Percentiles rank a stretch among this genome's conserved stretches.
Evolutionary conservation across 2,797 vertebrate genomes (phyloP).

Genomic region (Karalla daura): DNA sequence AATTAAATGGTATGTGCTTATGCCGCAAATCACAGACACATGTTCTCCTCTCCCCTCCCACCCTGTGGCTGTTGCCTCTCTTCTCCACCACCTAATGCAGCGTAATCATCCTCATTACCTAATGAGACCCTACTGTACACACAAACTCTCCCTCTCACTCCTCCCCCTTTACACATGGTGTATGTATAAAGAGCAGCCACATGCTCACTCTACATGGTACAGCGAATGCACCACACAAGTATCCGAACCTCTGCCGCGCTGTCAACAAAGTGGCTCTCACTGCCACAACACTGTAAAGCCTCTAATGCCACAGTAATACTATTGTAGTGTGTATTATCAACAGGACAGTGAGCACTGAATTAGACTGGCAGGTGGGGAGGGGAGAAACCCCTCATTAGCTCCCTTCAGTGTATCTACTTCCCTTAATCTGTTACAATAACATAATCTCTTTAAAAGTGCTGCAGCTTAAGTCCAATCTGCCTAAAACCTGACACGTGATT

Average conservation of each 20-base stretch:
- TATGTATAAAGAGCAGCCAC: constrained; percentile 54
- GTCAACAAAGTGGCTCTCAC: constrained; percentile 55
- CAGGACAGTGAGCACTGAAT: constrained; percentile 79
- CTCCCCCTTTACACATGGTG: constrained; percentile 34
- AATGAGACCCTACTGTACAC: constrained; percentile 79
- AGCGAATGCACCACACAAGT: constrained; percentile 31
- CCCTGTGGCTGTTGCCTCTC: constrained; percentile 70
- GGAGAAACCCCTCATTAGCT: constrained; percentile 80
- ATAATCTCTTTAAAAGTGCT: constrained; percentile 85
- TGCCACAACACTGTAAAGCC: constrained; percentile 68
- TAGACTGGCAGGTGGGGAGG: constrained; percentile 73
- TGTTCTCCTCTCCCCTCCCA: constrained; percentile 70
- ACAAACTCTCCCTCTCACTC: constrained; percentile 49
- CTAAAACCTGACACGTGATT: constrained; percentile 81
- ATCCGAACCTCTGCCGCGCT: constrained; percentile 41
- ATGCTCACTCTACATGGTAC: constrained; percentile 41
- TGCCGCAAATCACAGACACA: constrained; percentile 82
- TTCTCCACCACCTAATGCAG: constrained; percentile 77
- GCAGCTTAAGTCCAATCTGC: constrained; percentile 82
- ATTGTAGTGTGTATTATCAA: constrained; percentile 79
- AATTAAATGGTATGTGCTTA: constrained; percentile 86
- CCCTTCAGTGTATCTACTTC: constrained; percentile 79
- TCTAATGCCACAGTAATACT: constrained; percentile 76
- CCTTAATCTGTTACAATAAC: constrained; percentile 83
- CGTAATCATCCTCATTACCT: constrained; percentile 83